Evolutionary conservation across 2,888 invertebrate species (phyloP), one percentile per base, ranked within the genome.

Genomic region (Cacoxenus indagator): DNA sequence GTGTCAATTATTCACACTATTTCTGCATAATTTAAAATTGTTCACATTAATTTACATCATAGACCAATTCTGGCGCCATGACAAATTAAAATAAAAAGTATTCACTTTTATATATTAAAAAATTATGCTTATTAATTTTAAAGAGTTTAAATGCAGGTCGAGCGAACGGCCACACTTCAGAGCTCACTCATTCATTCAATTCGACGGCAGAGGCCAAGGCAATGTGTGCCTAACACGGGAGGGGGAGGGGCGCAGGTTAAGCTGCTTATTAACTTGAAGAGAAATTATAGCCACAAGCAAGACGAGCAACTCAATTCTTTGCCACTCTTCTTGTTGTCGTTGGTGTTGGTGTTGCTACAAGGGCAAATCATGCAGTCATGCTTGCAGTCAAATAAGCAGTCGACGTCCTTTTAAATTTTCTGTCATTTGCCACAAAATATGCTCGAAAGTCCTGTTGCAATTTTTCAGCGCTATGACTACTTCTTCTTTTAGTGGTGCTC

Each of bases 331-430:
- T 70, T 70, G 14, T 37, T 37, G n/a, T n/a, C n/a, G n/a, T n/a
- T n/a, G 65, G 59, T 73, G 54, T 62, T n/a, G n/a, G 70, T 73
- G 77, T 73, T 75, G 78, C 78, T 82, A 81, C 82, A 82, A 82
- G 81, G 37, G 37, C 51, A 51, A n/a, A n/a, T n/a, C n/a, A n/a
- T n/a, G n/a, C n/a, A n/a, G n/a, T n/a, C n/a, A n/a, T n/a, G n/a
- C n/a, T n/a, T n/a, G n/a, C n/a, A n/a, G n/a, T n/a, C n/a, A n/a
- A n/a, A n/a, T n/a, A n/a, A 22, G 51, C 22, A 51, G 51, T 9
- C 51, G 82, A 82, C 81, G 82, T 81, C 81, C 82, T 82, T 81
- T 81, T 81, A 81, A 81, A 82, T 82, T 82, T 81, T 82, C 82
- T 82, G 82, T 82, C 81, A 81, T 81, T 81, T 81, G 82, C 81